Percentiles rank a stretch among this genome's conserved stretches.
Evolutionary conservation across 2,113 vertebrate genomes (phyloP).

Genomic region (Notothenia rossii): DNA sequence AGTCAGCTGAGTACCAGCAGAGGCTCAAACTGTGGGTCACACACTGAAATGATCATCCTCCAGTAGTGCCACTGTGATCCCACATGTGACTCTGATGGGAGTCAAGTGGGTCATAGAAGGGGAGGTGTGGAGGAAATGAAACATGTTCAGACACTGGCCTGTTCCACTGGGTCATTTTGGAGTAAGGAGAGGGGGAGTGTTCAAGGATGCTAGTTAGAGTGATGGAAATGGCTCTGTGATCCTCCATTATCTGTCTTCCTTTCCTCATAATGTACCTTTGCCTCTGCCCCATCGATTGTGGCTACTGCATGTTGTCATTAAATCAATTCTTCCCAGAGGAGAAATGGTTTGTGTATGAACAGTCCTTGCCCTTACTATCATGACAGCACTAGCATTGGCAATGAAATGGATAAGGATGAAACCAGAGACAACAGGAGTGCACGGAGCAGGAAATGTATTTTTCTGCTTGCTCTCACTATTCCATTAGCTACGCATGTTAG

Average conservation of each 20-base stretch:
- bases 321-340: constrained; percentile 84
- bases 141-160: constrained; percentile 6
- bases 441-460: constrained; percentile 63
- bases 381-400: constrained; percentile 53
- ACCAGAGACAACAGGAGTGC: constrained; percentile 61
- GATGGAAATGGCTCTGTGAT: constrained; percentile 81
- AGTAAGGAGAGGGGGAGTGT: constrained; percentile 46
- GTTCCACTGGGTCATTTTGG: constrained; percentile 32
- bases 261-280: constrained; percentile 81
- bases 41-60: constrained; percentile 26
- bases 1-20: constrained; percentile 12
- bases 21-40: constrained; percentile 7
- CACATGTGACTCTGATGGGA: constrained; percentile 29
- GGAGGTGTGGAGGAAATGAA: not conserved
- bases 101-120: constrained; percentile 32
- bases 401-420: constrained; percentile 77
- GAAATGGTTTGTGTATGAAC: constrained; percentile 83
- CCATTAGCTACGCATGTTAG: constrained; percentile 64
- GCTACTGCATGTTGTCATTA: constrained; percentile 81
- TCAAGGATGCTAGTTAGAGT: constrained; percentile 74
- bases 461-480: constrained; percentile 55
- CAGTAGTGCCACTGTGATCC: constrained; percentile 7
- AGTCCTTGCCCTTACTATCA: constrained; percentile 77
- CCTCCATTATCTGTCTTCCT: constrained; percentile 81
- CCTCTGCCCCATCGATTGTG: constrained; percentile 81